Conservation (phyloP, 1,140 invertebrate genomes). For the Acromyrmex heyeri region DNA sequence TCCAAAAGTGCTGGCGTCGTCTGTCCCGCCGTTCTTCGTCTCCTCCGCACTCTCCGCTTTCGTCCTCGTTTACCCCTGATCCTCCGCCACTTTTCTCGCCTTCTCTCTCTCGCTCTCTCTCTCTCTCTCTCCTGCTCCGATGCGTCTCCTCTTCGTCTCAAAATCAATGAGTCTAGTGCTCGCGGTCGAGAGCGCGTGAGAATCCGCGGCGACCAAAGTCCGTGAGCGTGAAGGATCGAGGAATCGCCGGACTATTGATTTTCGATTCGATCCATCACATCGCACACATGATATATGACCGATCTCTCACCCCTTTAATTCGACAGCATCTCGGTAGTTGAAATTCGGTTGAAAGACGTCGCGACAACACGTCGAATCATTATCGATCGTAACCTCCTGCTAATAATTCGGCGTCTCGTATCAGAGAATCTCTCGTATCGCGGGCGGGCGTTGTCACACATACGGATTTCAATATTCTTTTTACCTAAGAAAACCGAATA, state of each 20-base stretch:
- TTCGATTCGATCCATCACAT: constrained; percentile 1
- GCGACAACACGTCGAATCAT: neutral
- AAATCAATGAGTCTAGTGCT: constrained; percentile 57
- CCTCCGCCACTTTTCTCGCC: neutral
- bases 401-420: constrained; percentile 11
- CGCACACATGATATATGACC: neutral
- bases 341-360: constrained; percentile 10
- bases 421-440: neutral
- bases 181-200: constrained; percentile 45
- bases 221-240: neutral
- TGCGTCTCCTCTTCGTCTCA: constrained; percentile 34
- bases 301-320: constrained; percentile 17
- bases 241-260: constrained; percentile 1
- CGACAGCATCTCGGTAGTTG: neutral
- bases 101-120: neutral
- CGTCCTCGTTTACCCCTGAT: neutral
- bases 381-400: constrained; percentile 2
- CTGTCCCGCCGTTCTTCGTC: constrained; percentile 65
- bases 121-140: neutral
- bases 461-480: neutral
- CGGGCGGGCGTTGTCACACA: neutral
- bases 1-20: constrained; percentile 79
- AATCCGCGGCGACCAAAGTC: neutral
- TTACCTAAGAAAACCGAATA: neutral
- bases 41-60: constrained; percentile 1